Conservation (phyloP, 2,888 invertebrate genomes). For the Netelia fuscicornis region DNA sequence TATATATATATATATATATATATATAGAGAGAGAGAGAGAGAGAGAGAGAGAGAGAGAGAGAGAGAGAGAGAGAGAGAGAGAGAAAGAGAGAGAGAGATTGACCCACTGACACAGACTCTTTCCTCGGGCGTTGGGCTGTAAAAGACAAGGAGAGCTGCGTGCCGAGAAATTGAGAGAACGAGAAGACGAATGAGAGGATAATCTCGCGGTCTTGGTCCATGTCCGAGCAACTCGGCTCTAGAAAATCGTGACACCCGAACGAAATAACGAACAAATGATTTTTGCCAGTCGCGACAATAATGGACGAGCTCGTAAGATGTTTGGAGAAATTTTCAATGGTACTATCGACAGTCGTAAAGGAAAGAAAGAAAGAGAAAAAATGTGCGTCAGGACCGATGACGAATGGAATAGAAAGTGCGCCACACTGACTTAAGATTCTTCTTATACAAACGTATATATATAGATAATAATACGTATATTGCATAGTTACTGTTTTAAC, state of each 20-base stretch:
- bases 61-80: conserved; percentile 4
- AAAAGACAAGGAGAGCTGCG: conserved; percentile 17
- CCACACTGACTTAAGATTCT: conserved; percentile 52
- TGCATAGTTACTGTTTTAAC: conserved; percentile 48
- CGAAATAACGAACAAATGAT: neutral
- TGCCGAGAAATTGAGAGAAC: conserved; percentile 52
- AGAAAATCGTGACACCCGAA: neutral
- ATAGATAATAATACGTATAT: conserved; percentile 35
- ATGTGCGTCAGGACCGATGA: conserved; percentile 64
- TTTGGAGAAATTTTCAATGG: conserved; percentile 44
- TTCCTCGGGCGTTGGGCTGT: conserved; percentile 57
- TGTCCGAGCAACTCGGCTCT: neutral
- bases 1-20: too few species aligned
- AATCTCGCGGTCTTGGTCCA: conserved; percentile 37
- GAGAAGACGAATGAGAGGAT: conserved; percentile 30
- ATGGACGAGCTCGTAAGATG: conserved; percentile 3
- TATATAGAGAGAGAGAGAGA: too few species aligned
- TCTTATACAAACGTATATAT: conserved; percentile 39
- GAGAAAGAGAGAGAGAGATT: conserved; percentile 65
- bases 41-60: too few species aligned
- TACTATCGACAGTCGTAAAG: conserved; percentile 47
- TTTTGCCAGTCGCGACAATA: neutral
- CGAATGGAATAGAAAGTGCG: conserved; percentile 73
- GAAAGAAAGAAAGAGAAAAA: conserved; percentile 51
- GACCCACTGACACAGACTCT: conserved; percentile 83